Evolutionary conservation across 2,113 vertebrate species (phyloP).

Genomic region (Ophthalmolycus amberensis): DNA sequence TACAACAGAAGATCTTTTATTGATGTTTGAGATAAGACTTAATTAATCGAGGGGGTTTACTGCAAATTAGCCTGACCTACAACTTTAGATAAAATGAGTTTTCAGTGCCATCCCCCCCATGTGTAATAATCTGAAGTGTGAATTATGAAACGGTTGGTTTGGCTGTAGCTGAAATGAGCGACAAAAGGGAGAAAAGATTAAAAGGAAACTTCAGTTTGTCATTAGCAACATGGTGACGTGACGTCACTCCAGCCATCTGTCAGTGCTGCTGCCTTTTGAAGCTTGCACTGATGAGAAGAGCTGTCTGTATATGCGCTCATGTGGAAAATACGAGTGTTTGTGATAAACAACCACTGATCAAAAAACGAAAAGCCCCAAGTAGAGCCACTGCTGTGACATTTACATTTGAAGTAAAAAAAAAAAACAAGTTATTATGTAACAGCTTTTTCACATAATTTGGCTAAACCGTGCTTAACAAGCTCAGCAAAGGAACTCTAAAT

Average conservation of each 20-base stretch:
- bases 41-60: neutral
- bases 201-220: constrained; percentile 9
- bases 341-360: neutral
- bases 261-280: constrained; percentile 4
- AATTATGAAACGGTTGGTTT: constrained; percentile 9
- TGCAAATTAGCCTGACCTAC: constrained; percentile 9
- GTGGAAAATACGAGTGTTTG: neutral
- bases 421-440: neutral
- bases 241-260: neutral
- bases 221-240: neutral
- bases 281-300: neutral
- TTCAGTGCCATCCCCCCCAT: neutral
- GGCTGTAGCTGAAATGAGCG: neutral
- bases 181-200: constrained; percentile 6
- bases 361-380: neutral
- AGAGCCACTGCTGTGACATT: neutral
- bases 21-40: neutral
- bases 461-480: neutral
- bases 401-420: neutral
- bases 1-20: neutral
- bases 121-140: neutral
- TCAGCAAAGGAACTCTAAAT: neutral
- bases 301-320: neutral
- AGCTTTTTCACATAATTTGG: neutral
- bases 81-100: neutral